Base-by-base conservation (phyloP, 1,140 invertebrate genomes). In the Trichonephila clavipes region DNA sequence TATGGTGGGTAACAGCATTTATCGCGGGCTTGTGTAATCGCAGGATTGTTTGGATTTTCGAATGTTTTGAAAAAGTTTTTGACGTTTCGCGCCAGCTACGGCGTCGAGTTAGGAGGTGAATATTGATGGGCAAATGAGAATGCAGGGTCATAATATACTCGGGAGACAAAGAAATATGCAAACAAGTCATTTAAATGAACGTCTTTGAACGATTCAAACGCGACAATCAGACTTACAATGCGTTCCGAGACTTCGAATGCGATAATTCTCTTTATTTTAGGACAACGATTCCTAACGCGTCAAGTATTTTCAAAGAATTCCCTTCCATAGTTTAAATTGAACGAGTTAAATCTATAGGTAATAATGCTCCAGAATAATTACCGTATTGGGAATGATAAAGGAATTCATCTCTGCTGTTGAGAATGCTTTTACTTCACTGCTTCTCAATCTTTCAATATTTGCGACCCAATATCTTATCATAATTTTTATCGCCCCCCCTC, bases 11-110 rank as follows among this genome's bases (percentile, higher is more conserved):
- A 34, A 77, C 14, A 28, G 72, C 72, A 77, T 69, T 64, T 77
- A 28, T 77, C 34, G 72, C 14, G 24, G 18, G 72, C 18, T 77
- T 77, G 34, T 28, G 28, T 77, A 77, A 77, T 77, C 72, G 28
- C 72, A 7, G 18, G 72, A 77, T 77, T 77, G 72, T 77, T 77
- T 77, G 72, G 72, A 3, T 77, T 34, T 77, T 77, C 24, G 34
- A 40, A 77, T 19, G 72, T 19, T 77, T 28, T 19, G 40, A 16
- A 77, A 77, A 77, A 77, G 72, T 77, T 77, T 77, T 77, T 77
- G 72, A 40, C 72, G 28, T 77, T 77, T 40, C 0, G 34, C 34
- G 16, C 28, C 24, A 40, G 14, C 34, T 40, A 72, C 10, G 10
- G n/a, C 4, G 28, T 34, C 34, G 3, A 16, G 72, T 28, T 77